Evolutionary conservation across 2,888 invertebrate genomes (phyloP).

Genomic region (Mycalesis mineus): DNA sequence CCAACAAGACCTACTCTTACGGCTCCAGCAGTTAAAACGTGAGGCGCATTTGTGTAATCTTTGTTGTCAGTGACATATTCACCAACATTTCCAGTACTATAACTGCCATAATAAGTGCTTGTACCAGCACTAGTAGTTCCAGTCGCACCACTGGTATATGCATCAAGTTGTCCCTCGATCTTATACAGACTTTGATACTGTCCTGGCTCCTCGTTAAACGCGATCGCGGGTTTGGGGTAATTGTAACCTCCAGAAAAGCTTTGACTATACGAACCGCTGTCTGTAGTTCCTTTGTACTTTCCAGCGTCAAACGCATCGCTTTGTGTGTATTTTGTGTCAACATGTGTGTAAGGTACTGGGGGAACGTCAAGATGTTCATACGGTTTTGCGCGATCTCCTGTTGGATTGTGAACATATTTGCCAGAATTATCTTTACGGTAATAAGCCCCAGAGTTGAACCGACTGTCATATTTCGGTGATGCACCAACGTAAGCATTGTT

Average conservation of each 20-base stretch:
- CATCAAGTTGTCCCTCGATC: constrained; percentile 50
- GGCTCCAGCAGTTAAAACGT: constrained; percentile 67
- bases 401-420: constrained; percentile 68
- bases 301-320: constrained; percentile 42
- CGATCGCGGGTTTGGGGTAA: constrained; percentile 34
- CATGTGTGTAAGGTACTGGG: constrained; percentile 57
- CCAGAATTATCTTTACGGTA: constrained; percentile 53
- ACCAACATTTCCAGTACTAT: constrained; percentile 51
- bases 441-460: constrained; percentile 12
- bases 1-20: constrained; percentile 71
- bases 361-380: constrained; percentile 62
- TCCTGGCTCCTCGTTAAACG: constrained; percentile 32
- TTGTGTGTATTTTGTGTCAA: constrained; percentile 50
- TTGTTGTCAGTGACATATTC: constrained; percentile 55
- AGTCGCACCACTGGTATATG: constrained; percentile 34
- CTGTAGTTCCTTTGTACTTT: constrained; percentile 41
- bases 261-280: constrained; percentile 22
- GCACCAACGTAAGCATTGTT: constrained; percentile 22
- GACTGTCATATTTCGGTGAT: constrained; percentile 25
- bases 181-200: constrained; percentile 41
- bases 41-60: constrained; percentile 57
- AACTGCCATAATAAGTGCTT: constrained; percentile 39
- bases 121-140: constrained; percentile 22
- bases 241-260: constrained; percentile 28
- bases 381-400: constrained; percentile 65